Evolutionary conservation across 2,113 vertebrate species (phyloP).

Genomic region (Eira barbara): DNA sequence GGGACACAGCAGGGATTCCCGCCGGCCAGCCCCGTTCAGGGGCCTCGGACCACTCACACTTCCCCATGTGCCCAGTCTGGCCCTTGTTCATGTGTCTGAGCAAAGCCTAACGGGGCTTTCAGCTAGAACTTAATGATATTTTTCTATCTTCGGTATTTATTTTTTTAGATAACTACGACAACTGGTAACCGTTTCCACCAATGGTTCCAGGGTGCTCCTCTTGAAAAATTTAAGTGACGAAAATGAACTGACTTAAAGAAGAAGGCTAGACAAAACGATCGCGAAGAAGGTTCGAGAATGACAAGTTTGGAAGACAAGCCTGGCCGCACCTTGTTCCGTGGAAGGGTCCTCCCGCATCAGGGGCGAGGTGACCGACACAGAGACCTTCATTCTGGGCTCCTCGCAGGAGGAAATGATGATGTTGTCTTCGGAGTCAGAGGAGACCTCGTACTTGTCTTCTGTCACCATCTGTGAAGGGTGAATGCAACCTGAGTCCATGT

Average conservation of each 20-base stretch:
- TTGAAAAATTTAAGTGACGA: not conserved
- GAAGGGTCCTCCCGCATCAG: slow-evolving; percentile 88
- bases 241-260: not conserved
- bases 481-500: fast-evolving
- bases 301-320: not conserved
- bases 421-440: slow-evolving; percentile 84
- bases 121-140: fast-evolving
- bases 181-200: not conserved
- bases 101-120: not conserved
- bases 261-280: not conserved
- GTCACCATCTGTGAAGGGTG: slow-evolving; percentile 83
- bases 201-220: not conserved
- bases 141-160: not conserved
- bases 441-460: slow-evolving; percentile 89
- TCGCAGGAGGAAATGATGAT: slow-evolving; percentile 88
- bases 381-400: slow-evolving; percentile 90
- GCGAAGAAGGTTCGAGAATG: not conserved
- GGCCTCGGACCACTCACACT: fast-evolving
- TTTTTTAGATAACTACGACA: not conserved
- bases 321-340: slow-evolving; percentile 76
- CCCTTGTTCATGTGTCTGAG: fast-evolving
- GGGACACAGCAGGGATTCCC: not conserved
- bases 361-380: slow-evolving; percentile 88
- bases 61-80: fast-evolving
- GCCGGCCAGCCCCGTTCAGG: not conserved